These are phyloP conservation scores for Ptychobarbus kaznakovi DNA, from an alignment of 2,797 vertebrate species.

Conservation along the genomic window DNA sequence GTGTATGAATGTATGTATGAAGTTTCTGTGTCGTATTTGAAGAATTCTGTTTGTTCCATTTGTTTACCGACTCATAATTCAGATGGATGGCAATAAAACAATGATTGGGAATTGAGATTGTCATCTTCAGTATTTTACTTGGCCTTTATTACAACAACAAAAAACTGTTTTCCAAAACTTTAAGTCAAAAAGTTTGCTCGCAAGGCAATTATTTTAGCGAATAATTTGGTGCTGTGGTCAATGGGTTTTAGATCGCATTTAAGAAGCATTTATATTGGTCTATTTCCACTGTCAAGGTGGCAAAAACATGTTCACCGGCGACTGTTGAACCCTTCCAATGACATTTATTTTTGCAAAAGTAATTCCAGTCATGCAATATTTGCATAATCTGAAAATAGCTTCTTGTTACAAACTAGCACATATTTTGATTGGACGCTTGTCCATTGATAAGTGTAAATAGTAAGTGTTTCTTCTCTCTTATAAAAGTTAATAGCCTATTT, in stretches of 20 bases:
- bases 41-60: background rate
- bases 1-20: slow-evolving; percentile 2
- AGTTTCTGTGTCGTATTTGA: background rate
- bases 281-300: background rate
- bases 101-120: background rate
- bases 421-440: background rate
- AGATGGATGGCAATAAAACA: slow-evolving; percentile 40
- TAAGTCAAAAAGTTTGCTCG: background rate
- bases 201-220: no score
- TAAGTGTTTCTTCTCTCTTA: background rate
- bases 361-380: background rate
- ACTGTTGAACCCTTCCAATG: background rate
- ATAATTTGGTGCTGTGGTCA: background rate
- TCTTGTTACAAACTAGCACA: background rate
- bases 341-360: background rate
- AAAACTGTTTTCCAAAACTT: background rate
- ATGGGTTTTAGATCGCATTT: background rate
- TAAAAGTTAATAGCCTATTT: background rate
- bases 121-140: background rate
- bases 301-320: background rate
- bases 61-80: slow-evolving; percentile 22
- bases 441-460: background rate
- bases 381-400: background rate
- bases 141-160: slow-evolving; percentile 8
- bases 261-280: background rate